These are phyloP conservation scores for Dynastes tityus DNA, from an alignment of 2,888 invertebrate species.

Conservation along the genomic window DNA sequence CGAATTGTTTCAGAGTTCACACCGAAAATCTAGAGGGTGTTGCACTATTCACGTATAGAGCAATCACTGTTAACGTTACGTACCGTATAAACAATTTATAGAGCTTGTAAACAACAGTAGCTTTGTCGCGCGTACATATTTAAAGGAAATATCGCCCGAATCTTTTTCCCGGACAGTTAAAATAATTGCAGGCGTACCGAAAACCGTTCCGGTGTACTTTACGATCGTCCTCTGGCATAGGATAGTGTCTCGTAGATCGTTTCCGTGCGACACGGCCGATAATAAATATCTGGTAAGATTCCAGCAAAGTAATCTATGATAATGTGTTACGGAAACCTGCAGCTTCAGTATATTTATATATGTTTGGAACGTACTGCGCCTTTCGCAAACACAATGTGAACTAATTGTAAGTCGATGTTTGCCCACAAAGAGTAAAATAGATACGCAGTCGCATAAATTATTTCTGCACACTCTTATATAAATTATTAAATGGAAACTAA, in stretches of 20 bases:
- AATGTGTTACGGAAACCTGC: conserved; percentile 28
- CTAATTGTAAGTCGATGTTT: no score
- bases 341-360: conserved; percentile 5
- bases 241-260: conserved; percentile 39
- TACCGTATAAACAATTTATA: conserved; percentile 25
- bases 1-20: no score
- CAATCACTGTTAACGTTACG: conserved; percentile 10
- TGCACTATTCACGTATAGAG: background rate
- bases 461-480: no score
- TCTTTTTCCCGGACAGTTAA: conserved; percentile 36
- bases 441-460: no score
- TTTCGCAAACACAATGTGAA: no score
- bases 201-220: conserved; percentile 34
- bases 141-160: conserved; percentile 35
- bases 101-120: conserved; percentile 36
- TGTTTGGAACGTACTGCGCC: background rate
- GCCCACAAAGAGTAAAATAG: no score
- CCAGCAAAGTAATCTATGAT: conserved; percentile 32
- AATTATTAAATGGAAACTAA: no score
- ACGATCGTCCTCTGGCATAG: conserved; percentile 17
- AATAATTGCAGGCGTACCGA: conserved; percentile 36
- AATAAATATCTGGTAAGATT: conserved; percentile 39
- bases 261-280: conserved; percentile 35
- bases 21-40: no score
- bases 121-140: conserved; percentile 37